These are phyloP conservation scores for Percopsis transmontana DNA, from an alignment of 2,113 vertebrate species.

Conservation along the genomic window DNA sequence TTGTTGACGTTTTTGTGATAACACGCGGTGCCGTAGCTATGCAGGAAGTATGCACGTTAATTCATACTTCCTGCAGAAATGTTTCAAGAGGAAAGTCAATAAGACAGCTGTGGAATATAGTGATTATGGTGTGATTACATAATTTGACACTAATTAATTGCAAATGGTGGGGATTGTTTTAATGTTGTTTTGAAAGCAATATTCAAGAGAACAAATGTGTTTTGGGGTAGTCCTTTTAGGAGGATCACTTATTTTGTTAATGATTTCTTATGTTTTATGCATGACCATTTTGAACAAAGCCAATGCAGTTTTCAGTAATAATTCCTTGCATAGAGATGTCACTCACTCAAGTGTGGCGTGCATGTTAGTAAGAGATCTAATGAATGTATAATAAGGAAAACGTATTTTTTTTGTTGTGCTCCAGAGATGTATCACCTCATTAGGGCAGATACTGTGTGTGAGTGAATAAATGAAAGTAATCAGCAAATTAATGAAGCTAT, in stretches of 20 bases:
- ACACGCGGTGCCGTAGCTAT: neutral
- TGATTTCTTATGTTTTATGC: constrained; percentile 41
- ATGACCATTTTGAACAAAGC: constrained; percentile 24
- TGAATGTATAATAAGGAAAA: constrained; percentile 13
- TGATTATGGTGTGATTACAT: neutral
- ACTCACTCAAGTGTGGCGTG: neutral
- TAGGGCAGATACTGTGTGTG: neutral
- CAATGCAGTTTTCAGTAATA: neutral
- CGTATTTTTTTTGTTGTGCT: constrained; percentile 7
- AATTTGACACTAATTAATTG: neutral
- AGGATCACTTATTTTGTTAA: constrained; percentile 5
- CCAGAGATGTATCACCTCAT: neutral
- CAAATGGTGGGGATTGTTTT: neutral
- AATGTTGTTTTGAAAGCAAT: constrained; percentile 1
- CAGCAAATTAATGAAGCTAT: neutral
- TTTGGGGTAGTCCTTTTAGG: constrained; percentile 12
- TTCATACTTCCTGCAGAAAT: neutral
- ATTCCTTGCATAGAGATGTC: constrained; percentile 4
- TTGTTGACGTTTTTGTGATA: neutral
- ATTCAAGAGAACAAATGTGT: neutral
- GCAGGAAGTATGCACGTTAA: neutral
- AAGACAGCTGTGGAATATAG: neutral
- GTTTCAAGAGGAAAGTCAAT: neutral
- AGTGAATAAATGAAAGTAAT: neutral
- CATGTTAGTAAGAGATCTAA: constrained; percentile 1